Conservation (phyloP, 92 coral and sea anemone genomes). For the Heteractis magnifica region DNA sequence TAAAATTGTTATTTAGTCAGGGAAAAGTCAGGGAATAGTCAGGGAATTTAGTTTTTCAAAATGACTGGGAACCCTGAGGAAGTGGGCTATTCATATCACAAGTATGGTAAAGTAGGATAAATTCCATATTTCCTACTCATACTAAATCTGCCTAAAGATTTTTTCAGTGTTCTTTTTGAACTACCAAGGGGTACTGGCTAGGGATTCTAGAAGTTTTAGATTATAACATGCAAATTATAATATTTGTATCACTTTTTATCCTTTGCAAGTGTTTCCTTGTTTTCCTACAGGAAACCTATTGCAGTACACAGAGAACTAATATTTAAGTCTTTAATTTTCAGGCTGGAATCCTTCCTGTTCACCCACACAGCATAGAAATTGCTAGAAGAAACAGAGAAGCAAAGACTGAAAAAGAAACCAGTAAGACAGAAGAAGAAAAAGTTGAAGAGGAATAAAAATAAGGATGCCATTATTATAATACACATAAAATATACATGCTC, state of each 20-base stretch:
- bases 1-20: no score
- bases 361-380: conserved; percentile 81
- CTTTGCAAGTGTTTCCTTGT: neutral
- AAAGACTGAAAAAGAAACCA: conserved; percentile 27
- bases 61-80: no score
- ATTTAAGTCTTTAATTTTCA: conserved; percentile 1
- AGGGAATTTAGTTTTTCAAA: no score
- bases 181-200: no score
- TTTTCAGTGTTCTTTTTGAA: no score
- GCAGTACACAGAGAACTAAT: neutral
- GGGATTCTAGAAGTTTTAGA: no score
- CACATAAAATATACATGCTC: no score
- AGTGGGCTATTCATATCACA: no score
- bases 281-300: neutral
- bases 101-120: no score
- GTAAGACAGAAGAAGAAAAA: conserved; percentile 46
- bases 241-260: neutral
- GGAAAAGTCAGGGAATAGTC: no score
- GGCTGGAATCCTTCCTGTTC: conserved; percentile 98
- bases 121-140: no score
- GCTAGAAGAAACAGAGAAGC: conserved; percentile 84
- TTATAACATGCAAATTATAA: neutral
- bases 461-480: neutral
- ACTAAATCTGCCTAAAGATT: no score
- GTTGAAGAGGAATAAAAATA: conserved; percentile 13